Percentiles rank a stretch among this genome's conserved stretches.
phyloP scores from a whole-genome alignment of 2,888 invertebrate genomes.

The Lagria hirta region DNA sequence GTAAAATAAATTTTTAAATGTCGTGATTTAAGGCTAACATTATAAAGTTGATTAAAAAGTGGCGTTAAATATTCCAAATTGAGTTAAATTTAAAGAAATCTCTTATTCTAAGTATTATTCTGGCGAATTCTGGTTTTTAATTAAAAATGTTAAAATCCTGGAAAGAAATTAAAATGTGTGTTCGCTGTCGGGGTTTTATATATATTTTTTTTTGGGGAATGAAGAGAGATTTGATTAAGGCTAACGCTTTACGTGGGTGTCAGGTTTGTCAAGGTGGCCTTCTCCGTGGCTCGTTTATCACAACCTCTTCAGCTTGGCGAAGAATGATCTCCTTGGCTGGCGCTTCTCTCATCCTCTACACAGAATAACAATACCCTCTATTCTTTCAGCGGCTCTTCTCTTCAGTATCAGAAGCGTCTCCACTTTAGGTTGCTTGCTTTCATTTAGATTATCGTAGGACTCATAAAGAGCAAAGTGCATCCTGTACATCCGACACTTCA shows the following conservation, averaged over 20 bases:
- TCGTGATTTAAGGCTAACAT: no score
- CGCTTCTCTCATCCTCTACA: slow-evolving; percentile 38
- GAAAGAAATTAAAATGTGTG: no score
- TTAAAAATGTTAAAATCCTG: no score
- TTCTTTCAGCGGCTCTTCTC: slow-evolving; percentile 20
- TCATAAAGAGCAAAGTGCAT: slow-evolving; percentile 12
- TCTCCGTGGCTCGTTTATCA: slow-evolving; percentile 42
- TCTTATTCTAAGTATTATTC: no score
- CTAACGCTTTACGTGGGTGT: slow-evolving; percentile 9
- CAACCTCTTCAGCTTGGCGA: slow-evolving; percentile 44
- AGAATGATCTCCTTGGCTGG: slow-evolving; percentile 41
- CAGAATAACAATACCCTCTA: slow-evolving; percentile 43
- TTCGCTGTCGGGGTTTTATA: no score
- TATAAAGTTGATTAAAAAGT: no score
- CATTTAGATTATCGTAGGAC: slow-evolving; percentile 21
- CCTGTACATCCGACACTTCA: slow-evolving; percentile 7
- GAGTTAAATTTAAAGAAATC: no score
- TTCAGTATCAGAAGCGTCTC: slow-evolving; percentile 21
- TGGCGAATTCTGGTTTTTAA: no score
- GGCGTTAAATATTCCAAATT: no score
- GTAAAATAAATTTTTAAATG: no score
- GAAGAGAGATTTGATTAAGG: slow-evolving; percentile 23
- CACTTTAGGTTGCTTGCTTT: slow-evolving; percentile 20
- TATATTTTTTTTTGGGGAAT: no score
- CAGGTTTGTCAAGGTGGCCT: slow-evolving; percentile 24